Evolutionary conservation across 2,888 invertebrate species (phyloP).

Genomic region (Cenopis cana): DNA sequence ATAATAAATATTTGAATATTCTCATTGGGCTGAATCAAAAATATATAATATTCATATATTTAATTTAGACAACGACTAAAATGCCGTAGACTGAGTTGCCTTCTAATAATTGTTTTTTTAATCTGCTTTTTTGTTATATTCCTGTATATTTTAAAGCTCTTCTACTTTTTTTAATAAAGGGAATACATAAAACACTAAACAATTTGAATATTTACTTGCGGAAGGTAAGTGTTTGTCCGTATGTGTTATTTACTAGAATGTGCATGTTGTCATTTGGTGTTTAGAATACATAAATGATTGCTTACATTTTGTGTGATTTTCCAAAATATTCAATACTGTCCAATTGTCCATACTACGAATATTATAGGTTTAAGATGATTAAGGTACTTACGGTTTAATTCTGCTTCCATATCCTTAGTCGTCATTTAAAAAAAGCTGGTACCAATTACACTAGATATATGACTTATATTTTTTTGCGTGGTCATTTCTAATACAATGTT

Average conservation of each 20-base stretch:
- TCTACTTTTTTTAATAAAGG: conserved; percentile 20
- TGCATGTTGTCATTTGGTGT: conserved; percentile 20
- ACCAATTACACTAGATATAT: too few species aligned
- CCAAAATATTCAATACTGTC: neutral
- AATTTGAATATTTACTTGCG: conserved; percentile 20
- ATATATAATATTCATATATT: conserved; percentile 49
- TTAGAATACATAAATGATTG: neutral
- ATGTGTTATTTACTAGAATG: conserved; percentile 13
- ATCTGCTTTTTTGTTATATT: conserved; percentile 40
- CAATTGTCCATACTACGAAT: neutral
- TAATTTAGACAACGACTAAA: conserved; percentile 42
- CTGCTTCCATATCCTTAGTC: too few species aligned
- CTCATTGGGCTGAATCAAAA: conserved; percentile 29
- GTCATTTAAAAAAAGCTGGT: neutral
- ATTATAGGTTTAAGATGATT: neutral
- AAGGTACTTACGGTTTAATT: neutral
- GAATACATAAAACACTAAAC: conserved; percentile 38
- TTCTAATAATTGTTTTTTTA: conserved; percentile 22
- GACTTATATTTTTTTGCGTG: too few species aligned
- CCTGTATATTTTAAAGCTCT: conserved; percentile 33
- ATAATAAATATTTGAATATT: conserved; percentile 54
- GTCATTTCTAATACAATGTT: too few species aligned
- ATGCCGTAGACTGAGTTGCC: conserved; percentile 67
- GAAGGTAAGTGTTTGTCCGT: conserved; percentile 37
- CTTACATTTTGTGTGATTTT: neutral